These are phyloP conservation scores for Pollachius pollachius DNA, from an alignment of 2,113 vertebrate genomes.

Conservation along the genomic window DNA sequence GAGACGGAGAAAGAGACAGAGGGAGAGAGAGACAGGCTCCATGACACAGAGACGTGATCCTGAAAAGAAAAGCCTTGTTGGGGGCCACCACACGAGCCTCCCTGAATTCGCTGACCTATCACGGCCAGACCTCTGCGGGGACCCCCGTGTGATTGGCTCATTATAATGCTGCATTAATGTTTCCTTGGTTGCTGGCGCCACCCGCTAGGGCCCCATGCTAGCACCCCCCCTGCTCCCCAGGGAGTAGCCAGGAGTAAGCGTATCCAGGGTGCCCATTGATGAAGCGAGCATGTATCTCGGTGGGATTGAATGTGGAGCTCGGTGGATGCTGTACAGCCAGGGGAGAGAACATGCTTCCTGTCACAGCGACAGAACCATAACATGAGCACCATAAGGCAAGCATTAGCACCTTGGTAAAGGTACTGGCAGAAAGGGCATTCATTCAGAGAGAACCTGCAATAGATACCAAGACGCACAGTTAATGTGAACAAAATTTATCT, in stretches of 20 bases:
- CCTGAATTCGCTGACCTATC: slow-evolving; percentile 8
- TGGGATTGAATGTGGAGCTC: neutral
- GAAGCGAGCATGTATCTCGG: neutral
- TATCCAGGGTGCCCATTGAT: neutral
- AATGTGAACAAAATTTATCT: too few relatives aligned
- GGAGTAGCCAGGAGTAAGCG: slow-evolving; percentile 11
- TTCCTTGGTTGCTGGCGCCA: neutral
- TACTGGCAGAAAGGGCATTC: too few relatives aligned
- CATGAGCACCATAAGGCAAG: too few relatives aligned
- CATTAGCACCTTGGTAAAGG: too few relatives aligned
- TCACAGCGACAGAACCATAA: too few relatives aligned
- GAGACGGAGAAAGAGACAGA: slow-evolving; percentile 16
- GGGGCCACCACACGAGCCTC: neutral
- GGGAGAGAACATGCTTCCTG: neutral
- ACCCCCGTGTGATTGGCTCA: slow-evolving; percentile 18
- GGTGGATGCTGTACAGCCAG: neutral
- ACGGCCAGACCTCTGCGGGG: slow-evolving; percentile 8
- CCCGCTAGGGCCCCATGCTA: too few relatives aligned
- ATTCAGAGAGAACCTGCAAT: too few relatives aligned
- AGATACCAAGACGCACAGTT: too few relatives aligned
- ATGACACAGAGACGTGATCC: slow-evolving; percentile 45
- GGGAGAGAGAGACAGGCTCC: neutral
- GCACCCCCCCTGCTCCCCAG: neutral
- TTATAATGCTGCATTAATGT: slow-evolving; percentile 28
- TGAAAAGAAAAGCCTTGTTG: slow-evolving; percentile 48